phyloP scores from a whole-genome alignment of 2,888 invertebrate genomes.

The Pachycephus smyrnensis region DNA sequence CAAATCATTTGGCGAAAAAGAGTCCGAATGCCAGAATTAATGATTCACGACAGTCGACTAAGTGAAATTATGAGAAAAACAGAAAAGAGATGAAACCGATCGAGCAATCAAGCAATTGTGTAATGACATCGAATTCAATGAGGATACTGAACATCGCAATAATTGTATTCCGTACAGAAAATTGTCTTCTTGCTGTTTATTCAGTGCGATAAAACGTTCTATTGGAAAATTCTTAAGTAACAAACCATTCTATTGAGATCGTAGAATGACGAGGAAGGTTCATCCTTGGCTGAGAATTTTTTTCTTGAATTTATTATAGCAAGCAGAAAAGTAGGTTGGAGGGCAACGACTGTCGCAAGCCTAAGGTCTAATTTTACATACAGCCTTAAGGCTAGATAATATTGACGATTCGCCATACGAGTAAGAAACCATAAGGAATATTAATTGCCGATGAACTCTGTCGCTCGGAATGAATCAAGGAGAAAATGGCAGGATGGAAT shows the following conservation, averaged over 20 bases:
- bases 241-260: background rate
- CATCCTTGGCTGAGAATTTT: background rate
- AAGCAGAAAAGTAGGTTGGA: constrained; percentile 18
- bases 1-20: background rate
- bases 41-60: background rate
- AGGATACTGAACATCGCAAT: background rate
- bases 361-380: background rate
- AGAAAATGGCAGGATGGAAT: background rate
- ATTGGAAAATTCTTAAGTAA: background rate
- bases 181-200: background rate
- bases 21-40: background rate
- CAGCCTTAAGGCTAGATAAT: background rate
- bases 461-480: background rate
- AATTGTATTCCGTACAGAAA: background rate
- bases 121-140: too few species aligned
- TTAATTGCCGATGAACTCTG: background rate
- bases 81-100: background rate
- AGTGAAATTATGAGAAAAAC: background rate
- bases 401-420: background rate
- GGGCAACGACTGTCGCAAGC: constrained; percentile 19
- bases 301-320: constrained; percentile 10
- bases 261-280: background rate
- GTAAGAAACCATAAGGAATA: background rate
- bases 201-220: background rate
- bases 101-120: too few species aligned